Base-by-base conservation (phyloP, 1,140 invertebrate genomes). In the Oncopeltus fasciatus region DNA sequence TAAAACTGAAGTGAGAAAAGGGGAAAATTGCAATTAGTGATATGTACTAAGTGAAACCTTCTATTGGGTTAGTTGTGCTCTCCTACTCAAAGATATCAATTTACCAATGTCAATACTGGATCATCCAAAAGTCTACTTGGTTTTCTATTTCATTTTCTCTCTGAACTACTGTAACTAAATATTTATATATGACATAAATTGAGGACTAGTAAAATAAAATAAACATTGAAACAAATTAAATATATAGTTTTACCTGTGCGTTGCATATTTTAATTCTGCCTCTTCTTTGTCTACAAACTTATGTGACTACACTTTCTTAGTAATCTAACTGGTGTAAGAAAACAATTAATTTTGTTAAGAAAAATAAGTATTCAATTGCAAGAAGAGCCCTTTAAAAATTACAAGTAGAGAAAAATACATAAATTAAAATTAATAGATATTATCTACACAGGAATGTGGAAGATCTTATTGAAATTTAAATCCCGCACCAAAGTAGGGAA, bases 211-310 rank as follows among this genome's bases (percentile, higher is more conserved):
- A 60, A 31, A 62, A 21, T 65, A 61, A 27, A 44, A 60, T 31
- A 62, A 43, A 57, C 47, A 51, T 44, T 38, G 33, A 20, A 44
- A 16, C 57, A 26, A 27, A 28, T 43, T 28, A 38, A 61, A 46
- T 51, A 67, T 68, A 53, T 24, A 53, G 49, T 26, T 53, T 53
- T 53, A 53, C 49, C 49, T 53, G 49, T 53, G 26, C 26, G 49
- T 24, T 53, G 49, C 14, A 12, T 24, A 24, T 8, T 53, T 24
- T 20, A 53, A 24, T 24, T 53, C 49, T 24, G 26, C 24, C 49
- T 24, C 18, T 53, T 53, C 49, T 24, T 24, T 20, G 20, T 12
- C 24, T 53, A 26, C 26, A 53, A 53, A 53, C 26, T 24, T 14
- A 18, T 53, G 49, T 27, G 14, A 24, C 49, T 53, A 53, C 24